Conservation (phyloP, 2,797 vertebrate genomes). For the Oreonectes daqikongensis region DNA sequence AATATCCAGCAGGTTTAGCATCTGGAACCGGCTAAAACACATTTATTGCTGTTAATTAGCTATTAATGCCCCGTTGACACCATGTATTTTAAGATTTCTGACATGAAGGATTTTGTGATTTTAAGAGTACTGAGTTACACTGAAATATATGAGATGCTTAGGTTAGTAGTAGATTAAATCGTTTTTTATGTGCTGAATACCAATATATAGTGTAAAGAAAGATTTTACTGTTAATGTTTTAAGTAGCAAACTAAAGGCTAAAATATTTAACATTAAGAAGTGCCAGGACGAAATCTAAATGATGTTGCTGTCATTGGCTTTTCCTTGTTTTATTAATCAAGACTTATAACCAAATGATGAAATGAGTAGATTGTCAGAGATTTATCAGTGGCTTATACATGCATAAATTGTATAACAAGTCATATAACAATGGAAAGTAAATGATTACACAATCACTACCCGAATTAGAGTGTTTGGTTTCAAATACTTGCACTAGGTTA, state of each 20-base stretch:
- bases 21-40: not conserved
- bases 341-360: conserved; percentile 13
- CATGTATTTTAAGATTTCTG: not conserved
- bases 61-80: not conserved
- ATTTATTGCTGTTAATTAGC: not conserved
- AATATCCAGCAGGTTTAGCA: not conserved
- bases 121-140: not conserved
- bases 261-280: conserved; percentile 1
- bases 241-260: not conserved
- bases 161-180: conserved; percentile 1
- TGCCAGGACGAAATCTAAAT: not conserved
- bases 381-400: conserved; percentile 10
- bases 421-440: not conserved
- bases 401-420: not conserved
- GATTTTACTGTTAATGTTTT: not conserved
- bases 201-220: not conserved
- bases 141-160: not conserved
- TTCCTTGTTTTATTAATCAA: not conserved
- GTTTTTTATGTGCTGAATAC: conserved; percentile 6
- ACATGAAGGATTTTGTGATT: conserved; percentile 17
- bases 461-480: not conserved
- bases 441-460: not conserved
- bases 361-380: conserved; percentile 17
- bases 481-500: not conserved
- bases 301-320: not conserved